phyloP scores from a whole-genome alignment of 1,140 invertebrate genomes.

The Diachasma alloeum region DNA sequence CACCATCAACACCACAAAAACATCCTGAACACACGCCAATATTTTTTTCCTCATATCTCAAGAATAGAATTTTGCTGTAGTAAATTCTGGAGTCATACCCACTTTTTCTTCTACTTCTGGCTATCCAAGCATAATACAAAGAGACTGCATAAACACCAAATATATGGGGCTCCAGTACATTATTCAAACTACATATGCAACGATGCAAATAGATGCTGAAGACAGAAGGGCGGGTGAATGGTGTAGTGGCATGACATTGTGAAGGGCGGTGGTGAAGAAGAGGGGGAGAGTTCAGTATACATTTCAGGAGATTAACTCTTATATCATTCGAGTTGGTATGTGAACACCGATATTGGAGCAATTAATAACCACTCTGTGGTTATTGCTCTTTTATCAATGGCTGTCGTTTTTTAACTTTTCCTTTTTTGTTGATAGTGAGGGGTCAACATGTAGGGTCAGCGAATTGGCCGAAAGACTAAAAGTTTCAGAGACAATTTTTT shows the following conservation, averaged over 20 bases:
- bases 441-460: no score
- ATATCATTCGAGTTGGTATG: slow-evolving; percentile 32
- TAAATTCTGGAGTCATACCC: not conserved
- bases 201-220: slow-evolving; percentile 17
- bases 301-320: slow-evolving; percentile 43
- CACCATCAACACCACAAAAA: not conserved
- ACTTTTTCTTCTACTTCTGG: not conserved
- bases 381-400: not conserved
- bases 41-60: not conserved
- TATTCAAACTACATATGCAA: slow-evolving; percentile 29
- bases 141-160: slow-evolving; percentile 5
- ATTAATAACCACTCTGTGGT: slow-evolving; percentile 35
- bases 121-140: not conserved
- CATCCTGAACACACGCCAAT: not conserved
- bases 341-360: slow-evolving; percentile 10
- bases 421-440: not conserved
- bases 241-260: not conserved
- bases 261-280: slow-evolving; percentile 18
- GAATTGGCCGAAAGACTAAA: no score
- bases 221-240: not conserved
- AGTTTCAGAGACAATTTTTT: no score
- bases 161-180: slow-evolving; percentile 2
- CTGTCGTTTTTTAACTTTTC: not conserved
- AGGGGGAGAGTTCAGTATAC: slow-evolving; percentile 28
- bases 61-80: not conserved